phyloP scores from a whole-genome alignment of 2,113 vertebrate genomes.

The Glareola pratincola region DNA sequence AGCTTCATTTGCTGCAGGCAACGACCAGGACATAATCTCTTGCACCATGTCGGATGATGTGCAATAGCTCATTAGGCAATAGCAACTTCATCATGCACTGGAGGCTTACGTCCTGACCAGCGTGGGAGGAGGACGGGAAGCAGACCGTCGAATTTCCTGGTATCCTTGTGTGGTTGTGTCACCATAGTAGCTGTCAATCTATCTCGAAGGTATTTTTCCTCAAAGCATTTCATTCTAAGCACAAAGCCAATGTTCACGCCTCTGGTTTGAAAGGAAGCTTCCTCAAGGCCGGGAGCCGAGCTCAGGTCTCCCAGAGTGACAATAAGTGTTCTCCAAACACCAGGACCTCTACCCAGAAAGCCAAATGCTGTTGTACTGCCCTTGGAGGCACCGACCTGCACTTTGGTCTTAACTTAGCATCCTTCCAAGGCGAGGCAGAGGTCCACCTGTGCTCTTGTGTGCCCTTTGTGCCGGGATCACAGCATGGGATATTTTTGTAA shows the following conservation, averaged over 20 bases:
- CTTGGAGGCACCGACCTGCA: not conserved
- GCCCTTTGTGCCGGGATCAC: constrained; percentile 60
- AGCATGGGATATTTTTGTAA: constrained; percentile 89
- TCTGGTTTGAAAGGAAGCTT: not conserved
- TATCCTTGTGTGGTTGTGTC: not conserved
- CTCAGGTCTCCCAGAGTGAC: not conserved
- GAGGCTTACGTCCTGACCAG: not conserved
- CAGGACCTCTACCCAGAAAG: not conserved
- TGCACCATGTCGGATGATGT: not conserved
- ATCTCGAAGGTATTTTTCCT: constrained; percentile 2
- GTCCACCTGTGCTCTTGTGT: not conserved
- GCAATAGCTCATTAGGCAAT: constrained; percentile 20
- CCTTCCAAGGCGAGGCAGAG: not conserved
- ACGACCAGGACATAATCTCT: not conserved
- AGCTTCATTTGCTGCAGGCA: constrained; percentile 5
- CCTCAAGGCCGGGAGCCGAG: not conserved
- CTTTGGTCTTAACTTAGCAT: not conserved
- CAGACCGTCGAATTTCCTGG: not conserved
- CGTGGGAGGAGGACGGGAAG: not conserved
- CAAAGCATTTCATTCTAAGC: not conserved
- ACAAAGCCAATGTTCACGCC: not conserved
- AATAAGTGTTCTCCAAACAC: not conserved
- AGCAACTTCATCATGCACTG: not conserved
- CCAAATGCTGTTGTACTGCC: not conserved
- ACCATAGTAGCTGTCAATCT: not conserved